Evolutionary conservation across 2,888 invertebrate species (phyloP), one percentile per base, ranked within the genome.

Genomic region (Lycia hirtaria): DNA sequence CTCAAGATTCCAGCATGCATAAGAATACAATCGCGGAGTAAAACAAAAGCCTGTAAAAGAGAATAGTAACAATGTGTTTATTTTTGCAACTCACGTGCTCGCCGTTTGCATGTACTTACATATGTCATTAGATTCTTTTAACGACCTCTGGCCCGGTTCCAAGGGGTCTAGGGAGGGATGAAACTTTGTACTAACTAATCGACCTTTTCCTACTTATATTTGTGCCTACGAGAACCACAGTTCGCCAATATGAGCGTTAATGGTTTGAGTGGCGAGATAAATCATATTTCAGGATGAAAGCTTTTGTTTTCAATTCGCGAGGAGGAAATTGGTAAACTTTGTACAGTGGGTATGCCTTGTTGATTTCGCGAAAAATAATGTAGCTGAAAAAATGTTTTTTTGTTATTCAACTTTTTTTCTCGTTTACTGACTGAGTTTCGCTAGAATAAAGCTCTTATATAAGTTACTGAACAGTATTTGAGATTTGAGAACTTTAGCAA

Each of bases 111-210:
- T 69, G 68, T 73, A 71, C 68, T 67, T 73, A 70, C 68, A 64
- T 48, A 47, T 64, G 66, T 67, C 69, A 80, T 76, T 67, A 73
- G 76, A 75, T 71, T 78, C 70, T 72, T 66, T 75, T 76, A 78
- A 76, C 73, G 65, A 70, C 56, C 65, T 63, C 71, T 86, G 85
- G 83, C 81, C 28, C 32, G 47, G 26, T 58, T 73, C 83, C 85
- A 83, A 69, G 64, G 56, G 43, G 50, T 65, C 68, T 65, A 68
- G 62, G 50, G 65, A 35, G 65, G 72, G 71, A 75, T 72, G 71
- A 73, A 81, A 80, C 75, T 83, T 79, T 77, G 76, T 69, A 77
- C 74, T 74, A 77, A 78, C 81, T 83, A 81, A 81, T 86, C 80
- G 79, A 79, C 69, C 67, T 62, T 64, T 76, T 73, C 69, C 65